A percentile compares a stretch with the other conserved stretches of the same genome.
These are phyloP conservation scores for Agonopterix heracliana DNA, from an alignment of 2,888 invertebrate genomes.

Conservation along the genomic window DNA sequence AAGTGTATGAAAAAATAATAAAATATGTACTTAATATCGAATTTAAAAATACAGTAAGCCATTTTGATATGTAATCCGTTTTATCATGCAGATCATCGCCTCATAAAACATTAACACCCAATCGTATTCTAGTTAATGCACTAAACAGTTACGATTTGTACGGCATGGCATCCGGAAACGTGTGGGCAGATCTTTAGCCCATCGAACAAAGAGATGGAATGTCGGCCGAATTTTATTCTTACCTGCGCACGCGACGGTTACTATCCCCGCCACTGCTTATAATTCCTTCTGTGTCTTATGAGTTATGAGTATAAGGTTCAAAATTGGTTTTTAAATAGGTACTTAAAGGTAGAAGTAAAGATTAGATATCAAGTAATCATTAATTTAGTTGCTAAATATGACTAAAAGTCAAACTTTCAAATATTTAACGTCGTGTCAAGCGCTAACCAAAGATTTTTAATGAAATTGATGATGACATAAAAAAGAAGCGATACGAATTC, in stretches of 20 bases:
- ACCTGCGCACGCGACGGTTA: conserved; percentile 33
- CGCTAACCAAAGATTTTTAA: no score
- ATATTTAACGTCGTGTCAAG: no score
- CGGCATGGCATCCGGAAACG: conserved; percentile 59
- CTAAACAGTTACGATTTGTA: conserved; percentile 36
- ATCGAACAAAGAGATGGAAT: conserved; percentile 60
- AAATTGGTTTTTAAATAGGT: no score
- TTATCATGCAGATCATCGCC: conserved; percentile 24
- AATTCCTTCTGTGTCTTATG: no score
- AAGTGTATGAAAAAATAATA: neutral
- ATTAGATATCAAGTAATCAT: no score
- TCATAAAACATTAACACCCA: conserved; percentile 30
- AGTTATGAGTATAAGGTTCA: no score
- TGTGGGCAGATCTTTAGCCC: conserved; percentile 47
- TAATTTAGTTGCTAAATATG: no score
- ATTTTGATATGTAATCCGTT: conserved; percentile 16
- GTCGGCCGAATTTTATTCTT: conserved; percentile 37
- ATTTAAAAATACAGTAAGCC: conserved; percentile 8
- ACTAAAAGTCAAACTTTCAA: no score
- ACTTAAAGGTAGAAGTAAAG: no score
- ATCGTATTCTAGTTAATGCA: conserved; percentile 36
- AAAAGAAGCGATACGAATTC: no score
- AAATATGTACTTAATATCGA: conserved; percentile 4
- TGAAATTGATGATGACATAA: no score
- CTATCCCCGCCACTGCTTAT: neutral